Evolutionary conservation across 2,888 invertebrate species (phyloP), one percentile per base, ranked within the genome.

Genomic region (Brachyptera putata): DNA sequence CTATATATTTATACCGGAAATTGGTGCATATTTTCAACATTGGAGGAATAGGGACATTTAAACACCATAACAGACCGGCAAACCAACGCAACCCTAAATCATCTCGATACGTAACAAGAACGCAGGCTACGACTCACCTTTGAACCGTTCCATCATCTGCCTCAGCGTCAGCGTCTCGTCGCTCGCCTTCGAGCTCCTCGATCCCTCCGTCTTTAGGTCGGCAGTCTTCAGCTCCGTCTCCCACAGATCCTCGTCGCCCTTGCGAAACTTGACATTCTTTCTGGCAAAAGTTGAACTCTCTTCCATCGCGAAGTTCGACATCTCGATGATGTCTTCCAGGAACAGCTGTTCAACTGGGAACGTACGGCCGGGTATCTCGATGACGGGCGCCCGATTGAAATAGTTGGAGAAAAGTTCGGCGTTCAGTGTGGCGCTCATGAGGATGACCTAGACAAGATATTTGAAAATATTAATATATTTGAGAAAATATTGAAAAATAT

Each of bases 391-490:
- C 37, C 82, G 81, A 34, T 80, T 81, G 73, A 95, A 96, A 74
- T 96, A 96, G 48, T 84, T 77, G 1, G 89, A 86, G 72, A 96
- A 96, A 59, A 92, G 75, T 30, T 87, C 82, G 1, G 91, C 86
- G 72, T 95, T 95, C 68, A 96, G 74, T 0, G 95, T 93, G 1
- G 96, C 96, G 70, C 94, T 95, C 95, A 96, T 96, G 4, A 96
- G 78, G 69, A 96, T 84, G 1, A 96, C 78, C 30, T 30, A 5
- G 5, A 30, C n/a, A n/a, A n/a, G n/a, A n/a, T n/a, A n/a, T n/a
- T n/a, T n/a, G n/a, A n/a, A n/a, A n/a, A n/a, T n/a, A n/a, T n/a
- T n/a, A n/a, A n/a, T n/a, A n/a, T n/a, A n/a, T n/a, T n/a, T n/a
- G n/a, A n/a, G n/a, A n/a, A n/a, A n/a, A n/a, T n/a, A n/a, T n/a